Evolutionary conservation across 2,888 invertebrate genomes (phyloP), one percentile per base, ranked within the genome.

Genomic region (Chloroclystis v-ata): DNA sequence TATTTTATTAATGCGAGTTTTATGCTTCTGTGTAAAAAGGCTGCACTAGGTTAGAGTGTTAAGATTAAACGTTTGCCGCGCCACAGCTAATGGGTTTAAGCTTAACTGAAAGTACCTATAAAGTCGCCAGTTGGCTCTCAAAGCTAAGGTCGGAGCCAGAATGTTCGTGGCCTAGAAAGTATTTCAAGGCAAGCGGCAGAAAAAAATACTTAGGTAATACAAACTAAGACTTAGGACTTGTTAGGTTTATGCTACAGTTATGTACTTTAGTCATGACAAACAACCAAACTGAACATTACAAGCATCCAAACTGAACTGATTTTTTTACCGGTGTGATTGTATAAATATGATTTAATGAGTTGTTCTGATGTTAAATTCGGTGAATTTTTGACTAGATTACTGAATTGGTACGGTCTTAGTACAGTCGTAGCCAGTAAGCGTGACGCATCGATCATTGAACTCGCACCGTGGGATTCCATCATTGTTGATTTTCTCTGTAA

Each of bases 401-500:
- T 20, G 29, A 40, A 59, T 66, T 68, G 70, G 61, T 65, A 62
- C 67, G 63, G 65, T 65, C 66, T 60, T 57, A 65, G 68, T 72
- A 72, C 67, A 69, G 65, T 60, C 61, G 54, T 57, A 59, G 65
- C 72, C 69, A 74, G 73, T 63, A 67, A 70, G 67, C 80, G 75
- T 79, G 73, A 77, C 65, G 67, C 69, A 66, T 68, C 70, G 83
- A 72, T 71, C 82, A 65, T 73, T 79, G 80, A 82, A 79, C 84
- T 66, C 67, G 52, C 51, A 66, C 72, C 80, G 82, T 83, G 84
- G 76, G 81, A 84, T 76, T 66, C 63, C 63, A 67, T 67, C 68
- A 78, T 78, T 81, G 81, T 78, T 72, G 70, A 67, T 77, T 74
- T 78, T 70, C 72, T 70, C 60, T 67, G 59, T 77, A 82, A 81